These are phyloP conservation scores for Agrilus planipennis DNA, from an alignment of 1,140 invertebrate species.

Conservation along the genomic window DNA sequence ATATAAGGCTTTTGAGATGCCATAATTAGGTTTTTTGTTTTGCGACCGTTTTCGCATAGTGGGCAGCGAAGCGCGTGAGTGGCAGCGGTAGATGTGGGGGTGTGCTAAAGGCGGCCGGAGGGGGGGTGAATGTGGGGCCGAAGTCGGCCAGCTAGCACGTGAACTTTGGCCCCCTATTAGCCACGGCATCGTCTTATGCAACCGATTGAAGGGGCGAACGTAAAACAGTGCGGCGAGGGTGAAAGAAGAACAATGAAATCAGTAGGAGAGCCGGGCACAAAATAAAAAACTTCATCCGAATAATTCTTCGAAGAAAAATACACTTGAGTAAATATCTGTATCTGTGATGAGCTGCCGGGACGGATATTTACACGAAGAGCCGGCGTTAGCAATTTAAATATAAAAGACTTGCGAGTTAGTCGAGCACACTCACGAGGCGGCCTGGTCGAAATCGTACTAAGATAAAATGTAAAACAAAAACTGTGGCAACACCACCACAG, in stretches of 20 bases:
- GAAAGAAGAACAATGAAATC: slow-evolving; percentile 35
- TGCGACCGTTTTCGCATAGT: too few relatives aligned
- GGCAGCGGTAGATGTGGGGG: slow-evolving; percentile 1
- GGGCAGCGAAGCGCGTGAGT: background rate
- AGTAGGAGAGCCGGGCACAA: slow-evolving; percentile 22
- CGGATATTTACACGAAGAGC: slow-evolving; percentile 29
- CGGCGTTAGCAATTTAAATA: slow-evolving; percentile 32
- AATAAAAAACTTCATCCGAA: slow-evolving; percentile 33
- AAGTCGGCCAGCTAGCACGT: background rate
- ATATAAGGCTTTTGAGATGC: too few relatives aligned
- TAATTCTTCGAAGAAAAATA: slow-evolving; percentile 33
- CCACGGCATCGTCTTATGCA: slow-evolving; percentile 20
- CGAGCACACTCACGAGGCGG: too few relatives aligned
- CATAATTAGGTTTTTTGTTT: too few relatives aligned
- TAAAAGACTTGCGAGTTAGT: too few relatives aligned
- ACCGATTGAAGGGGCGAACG: slow-evolving; percentile 28
- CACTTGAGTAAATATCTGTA: slow-evolving; percentile 34
- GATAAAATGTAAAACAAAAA: too few relatives aligned
- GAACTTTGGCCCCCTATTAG: background rate
- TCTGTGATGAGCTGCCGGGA: slow-evolving; percentile 24
- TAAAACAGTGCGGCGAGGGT: slow-evolving; percentile 31
- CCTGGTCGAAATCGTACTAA: too few relatives aligned
- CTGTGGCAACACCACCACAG: too few relatives aligned
- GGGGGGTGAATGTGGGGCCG: background rate
- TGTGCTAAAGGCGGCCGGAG: background rate